Evolutionary conservation across 2,888 invertebrate genomes (phyloP).

Genomic region (Cephus rjabovi): DNA sequence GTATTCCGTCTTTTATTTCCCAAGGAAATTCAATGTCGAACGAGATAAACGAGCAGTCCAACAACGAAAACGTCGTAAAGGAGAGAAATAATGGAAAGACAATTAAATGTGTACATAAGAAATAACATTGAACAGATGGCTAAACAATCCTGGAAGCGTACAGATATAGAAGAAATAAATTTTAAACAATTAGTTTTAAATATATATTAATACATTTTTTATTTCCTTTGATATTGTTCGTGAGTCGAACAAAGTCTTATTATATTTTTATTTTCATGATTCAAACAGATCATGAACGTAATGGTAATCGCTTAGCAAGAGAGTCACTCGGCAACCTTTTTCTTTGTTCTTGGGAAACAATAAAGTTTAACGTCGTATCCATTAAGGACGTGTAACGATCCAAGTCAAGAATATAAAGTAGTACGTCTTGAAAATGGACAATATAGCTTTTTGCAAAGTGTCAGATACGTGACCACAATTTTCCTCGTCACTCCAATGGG

Average conservation of each 20-base stretch:
- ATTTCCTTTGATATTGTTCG: background rate
- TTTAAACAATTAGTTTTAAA: background rate
- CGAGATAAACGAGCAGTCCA: background rate
- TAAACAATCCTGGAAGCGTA: background rate
- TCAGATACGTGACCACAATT: background rate
- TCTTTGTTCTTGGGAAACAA: background rate
- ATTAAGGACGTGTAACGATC: background rate
- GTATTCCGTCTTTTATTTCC: background rate
- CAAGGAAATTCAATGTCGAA: background rate
- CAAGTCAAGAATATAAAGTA: background rate
- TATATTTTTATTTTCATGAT: background rate
- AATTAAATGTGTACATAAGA: background rate
- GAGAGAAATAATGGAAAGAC: background rate
- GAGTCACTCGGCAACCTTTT: background rate
- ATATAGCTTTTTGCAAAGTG: background rate
- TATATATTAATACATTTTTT: background rate
- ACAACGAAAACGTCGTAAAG: background rate
- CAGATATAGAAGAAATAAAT: background rate
- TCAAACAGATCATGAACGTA: background rate
- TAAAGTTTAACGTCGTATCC: background rate
- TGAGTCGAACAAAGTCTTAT: background rate
- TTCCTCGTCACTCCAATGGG: background rate
- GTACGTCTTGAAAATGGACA: background rate
- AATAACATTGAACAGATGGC: background rate
- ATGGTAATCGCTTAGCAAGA: background rate